Evolutionary conservation across 2,113 vertebrate species (phyloP).

Genomic region (Thunnus maccoyii): DNA sequence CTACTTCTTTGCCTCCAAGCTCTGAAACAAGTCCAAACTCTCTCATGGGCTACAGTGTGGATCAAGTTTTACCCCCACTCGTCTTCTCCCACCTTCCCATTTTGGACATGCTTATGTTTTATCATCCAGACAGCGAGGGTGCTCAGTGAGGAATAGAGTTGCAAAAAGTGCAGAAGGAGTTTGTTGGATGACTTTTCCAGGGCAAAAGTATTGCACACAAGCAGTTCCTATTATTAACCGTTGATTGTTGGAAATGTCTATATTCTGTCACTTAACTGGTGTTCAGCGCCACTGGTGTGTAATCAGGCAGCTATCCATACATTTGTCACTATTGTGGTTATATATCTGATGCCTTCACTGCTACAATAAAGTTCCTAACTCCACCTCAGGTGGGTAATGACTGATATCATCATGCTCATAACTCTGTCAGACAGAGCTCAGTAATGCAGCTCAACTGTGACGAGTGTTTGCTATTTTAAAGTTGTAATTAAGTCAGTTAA

Average conservation of each 20-base stretch:
- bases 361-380: slow-evolving; percentile 45
- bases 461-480: slow-evolving; percentile 73
- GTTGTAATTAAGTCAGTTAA: slow-evolving; percentile 72
- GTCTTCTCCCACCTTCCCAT: slow-evolving; percentile 22
- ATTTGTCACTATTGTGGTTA: slow-evolving; percentile 51
- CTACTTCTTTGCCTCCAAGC: slow-evolving; percentile 33
- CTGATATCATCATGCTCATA: slow-evolving; percentile 58
- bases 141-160: slow-evolving; percentile 20
- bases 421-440: slow-evolving; percentile 57
- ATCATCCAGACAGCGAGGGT: slow-evolving; percentile 34
- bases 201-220: slow-evolving; percentile 5
- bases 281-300: slow-evolving; percentile 26
- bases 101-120: slow-evolving; percentile 61
- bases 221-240: slow-evolving; percentile 20
- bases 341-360: slow-evolving; percentile 12
- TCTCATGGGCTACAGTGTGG: slow-evolving; percentile 62
- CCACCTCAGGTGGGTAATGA: slow-evolving; percentile 40
- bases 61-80: slow-evolving; percentile 62
- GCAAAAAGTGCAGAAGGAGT: slow-evolving; percentile 31
- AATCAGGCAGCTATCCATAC: slow-evolving; percentile 56
- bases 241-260: slow-evolving; percentile 5
- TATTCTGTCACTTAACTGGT: slow-evolving; percentile 38
- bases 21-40: slow-evolving; percentile 43
- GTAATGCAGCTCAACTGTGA: slow-evolving; percentile 55
- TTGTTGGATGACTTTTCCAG: slow-evolving; percentile 36